phyloP scores from a whole-genome alignment of 35 echinoderm and acorn worm genomes.

The Strongylocentrotus purpuratus region DNA sequence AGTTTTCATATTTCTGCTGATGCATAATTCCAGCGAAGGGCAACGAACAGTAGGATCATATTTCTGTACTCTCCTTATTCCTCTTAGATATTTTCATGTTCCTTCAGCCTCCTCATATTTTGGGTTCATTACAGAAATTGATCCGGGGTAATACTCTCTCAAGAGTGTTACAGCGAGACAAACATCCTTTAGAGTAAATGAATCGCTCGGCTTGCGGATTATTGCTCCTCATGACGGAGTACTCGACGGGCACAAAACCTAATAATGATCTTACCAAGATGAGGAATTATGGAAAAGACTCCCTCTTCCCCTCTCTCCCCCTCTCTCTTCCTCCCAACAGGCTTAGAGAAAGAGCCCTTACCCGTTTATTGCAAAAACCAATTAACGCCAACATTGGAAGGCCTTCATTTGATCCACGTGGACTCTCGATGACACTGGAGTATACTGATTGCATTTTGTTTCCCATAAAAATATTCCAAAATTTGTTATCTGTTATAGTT shows the following conservation, averaged over 20 bases:
- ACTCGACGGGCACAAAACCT: neutral
- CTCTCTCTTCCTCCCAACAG: neutral
- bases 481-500: neutral
- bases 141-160: neutral
- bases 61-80: neutral
- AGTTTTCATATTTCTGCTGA: no score
- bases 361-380: neutral
- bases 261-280: neutral
- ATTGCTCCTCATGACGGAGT: neutral
- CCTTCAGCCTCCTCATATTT: neutral
- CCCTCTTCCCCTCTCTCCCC: neutral
- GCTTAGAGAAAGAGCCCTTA: neutral
- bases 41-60: no score
- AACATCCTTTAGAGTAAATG: neutral
- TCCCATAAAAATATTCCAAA: neutral
- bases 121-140: neutral
- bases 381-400: neutral
- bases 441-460: neutral
- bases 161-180: neutral
- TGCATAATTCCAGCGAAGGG: no score
- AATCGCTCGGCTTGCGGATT: neutral
- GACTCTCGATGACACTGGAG: neutral
- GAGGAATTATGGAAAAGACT: neutral
- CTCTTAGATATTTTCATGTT: neutral
- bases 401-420: neutral